Conservation (phyloP, 2,888 invertebrate genomes). For the Trimorus sp. region DNA sequence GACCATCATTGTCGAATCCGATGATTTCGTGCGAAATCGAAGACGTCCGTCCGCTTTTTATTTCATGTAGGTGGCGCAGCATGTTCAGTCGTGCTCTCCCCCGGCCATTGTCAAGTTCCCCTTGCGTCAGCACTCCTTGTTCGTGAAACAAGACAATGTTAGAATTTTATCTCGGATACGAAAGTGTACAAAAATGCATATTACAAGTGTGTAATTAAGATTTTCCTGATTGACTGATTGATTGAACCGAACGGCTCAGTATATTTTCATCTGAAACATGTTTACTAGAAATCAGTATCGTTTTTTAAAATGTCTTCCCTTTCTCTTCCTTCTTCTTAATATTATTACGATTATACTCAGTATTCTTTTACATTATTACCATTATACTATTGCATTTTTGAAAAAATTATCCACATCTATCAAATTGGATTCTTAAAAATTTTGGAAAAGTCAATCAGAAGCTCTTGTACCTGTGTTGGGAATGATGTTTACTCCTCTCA, state of each 20-base stretch:
- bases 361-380: no score
- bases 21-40: conserved; percentile 98
- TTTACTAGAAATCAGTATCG: not conserved
- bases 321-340: no score
- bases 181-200: not conserved
- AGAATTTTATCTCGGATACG: not conserved
- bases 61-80: conserved; percentile 97
- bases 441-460: conserved; percentile 42
- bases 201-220: not conserved
- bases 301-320: not conserved
- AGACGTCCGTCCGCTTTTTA: conserved; percentile 95
- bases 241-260: no score
- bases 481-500: conserved; percentile 62
- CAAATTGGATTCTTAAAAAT: not conserved
- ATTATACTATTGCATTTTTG: no score
- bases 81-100: conserved; percentile 97
- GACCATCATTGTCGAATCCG: conserved; percentile 94
- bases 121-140: conserved; percentile 95
- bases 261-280: no score
- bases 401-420: not conserved
- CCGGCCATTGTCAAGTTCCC: conserved; percentile 96
- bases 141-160: not conserved
- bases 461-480: conserved; percentile 20
- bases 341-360: not conserved
- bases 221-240: conserved; percentile 41